These are phyloP conservation scores for Puffinus mauretanicus DNA, from an alignment of 2,113 vertebrate genomes.

Conservation along the genomic window DNA sequence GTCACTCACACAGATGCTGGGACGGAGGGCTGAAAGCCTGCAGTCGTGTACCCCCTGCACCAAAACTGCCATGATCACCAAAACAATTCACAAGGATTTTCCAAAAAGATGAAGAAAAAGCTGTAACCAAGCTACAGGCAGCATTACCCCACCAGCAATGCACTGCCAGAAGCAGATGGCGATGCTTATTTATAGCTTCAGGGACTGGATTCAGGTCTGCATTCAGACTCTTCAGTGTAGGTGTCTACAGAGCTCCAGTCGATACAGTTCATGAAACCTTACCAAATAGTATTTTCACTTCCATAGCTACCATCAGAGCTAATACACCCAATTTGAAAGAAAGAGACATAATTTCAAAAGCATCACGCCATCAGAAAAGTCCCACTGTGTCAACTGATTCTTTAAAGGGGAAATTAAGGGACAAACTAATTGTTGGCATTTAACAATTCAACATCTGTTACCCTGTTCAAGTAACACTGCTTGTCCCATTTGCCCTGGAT, in stretches of 20 bases:
- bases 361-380: background rate
- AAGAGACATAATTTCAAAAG: background rate
- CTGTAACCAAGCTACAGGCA: constrained; percentile 28
- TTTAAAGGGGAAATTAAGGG: background rate
- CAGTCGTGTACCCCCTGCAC: fast-evolving
- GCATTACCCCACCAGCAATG: background rate
- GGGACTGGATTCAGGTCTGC: constrained; percentile 21
- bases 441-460: background rate
- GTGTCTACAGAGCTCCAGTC: constrained; percentile 44
- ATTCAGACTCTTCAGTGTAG: constrained; percentile 24
- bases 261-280: constrained; percentile 6
- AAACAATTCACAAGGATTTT: background rate
- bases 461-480: background rate
- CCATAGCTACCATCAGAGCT: background rate
- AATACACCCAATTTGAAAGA: background rate
- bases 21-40: background rate
- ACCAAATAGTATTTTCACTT: constrained; percentile 9
- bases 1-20: background rate
- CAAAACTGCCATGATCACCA: background rate
- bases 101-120: background rate
- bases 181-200: constrained; percentile 48
- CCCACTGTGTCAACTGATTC: background rate
- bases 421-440: background rate
- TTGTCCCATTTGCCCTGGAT: background rate
- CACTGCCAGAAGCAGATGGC: constrained; percentile 49